These are phyloP conservation scores for Indri indri DNA, from an alignment of 2,113 vertebrate genomes.

Conservation along the genomic window DNA sequence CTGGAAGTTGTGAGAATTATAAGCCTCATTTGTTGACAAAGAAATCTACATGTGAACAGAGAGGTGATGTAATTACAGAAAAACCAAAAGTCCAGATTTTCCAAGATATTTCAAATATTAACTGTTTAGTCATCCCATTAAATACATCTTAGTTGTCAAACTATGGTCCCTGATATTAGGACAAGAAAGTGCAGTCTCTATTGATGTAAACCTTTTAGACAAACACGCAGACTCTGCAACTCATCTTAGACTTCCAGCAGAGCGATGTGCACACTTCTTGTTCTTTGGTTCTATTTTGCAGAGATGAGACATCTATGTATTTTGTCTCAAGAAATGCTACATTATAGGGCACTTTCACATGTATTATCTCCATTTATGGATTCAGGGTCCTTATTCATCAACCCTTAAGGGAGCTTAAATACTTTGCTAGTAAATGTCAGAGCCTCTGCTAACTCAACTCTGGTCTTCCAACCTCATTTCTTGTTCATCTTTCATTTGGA, in stretches of 20 bases:
- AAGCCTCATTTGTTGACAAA: neutral
- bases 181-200: neutral
- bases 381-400: neutral
- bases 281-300: neutral
- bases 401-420: neutral
- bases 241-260: neutral
- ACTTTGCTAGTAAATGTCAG: neutral
- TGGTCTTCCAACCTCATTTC: neutral
- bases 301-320: too few species aligned
- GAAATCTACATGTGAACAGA: neutral
- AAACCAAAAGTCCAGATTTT: neutral
- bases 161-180: neutral
- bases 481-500: neutral
- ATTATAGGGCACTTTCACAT: neutral
- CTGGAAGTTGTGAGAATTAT: neutral
- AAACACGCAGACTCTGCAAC: neutral
- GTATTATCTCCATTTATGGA: neutral
- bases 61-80: rapidly evolving
- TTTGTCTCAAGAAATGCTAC: neutral
- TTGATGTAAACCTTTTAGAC: neutral
- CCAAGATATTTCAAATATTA: neutral
- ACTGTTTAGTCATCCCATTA: neutral
- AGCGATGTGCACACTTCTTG: neutral
- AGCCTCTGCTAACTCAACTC: neutral
- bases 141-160: neutral